Conservation (phyloP, 2,888 invertebrate genomes). For the Spialia ferax region DNA sequence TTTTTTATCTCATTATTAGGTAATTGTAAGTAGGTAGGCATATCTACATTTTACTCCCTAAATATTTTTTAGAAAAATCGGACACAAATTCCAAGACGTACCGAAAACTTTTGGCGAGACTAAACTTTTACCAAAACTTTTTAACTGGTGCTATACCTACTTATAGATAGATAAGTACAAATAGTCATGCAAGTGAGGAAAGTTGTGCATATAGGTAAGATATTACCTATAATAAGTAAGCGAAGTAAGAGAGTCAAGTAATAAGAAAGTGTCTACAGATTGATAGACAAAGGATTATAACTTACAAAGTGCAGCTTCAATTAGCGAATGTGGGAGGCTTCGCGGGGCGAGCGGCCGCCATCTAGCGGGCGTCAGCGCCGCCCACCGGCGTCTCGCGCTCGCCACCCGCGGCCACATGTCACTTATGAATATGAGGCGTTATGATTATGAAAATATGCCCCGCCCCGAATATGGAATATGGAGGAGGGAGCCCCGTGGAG, state of each 20-base stretch:
- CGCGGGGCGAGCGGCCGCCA: slow-evolving; percentile 77
- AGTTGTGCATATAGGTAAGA: not conserved
- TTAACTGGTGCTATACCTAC: not conserved
- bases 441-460: slow-evolving; percentile 87
- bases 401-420: slow-evolving; percentile 71
- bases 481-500: slow-evolving; percentile 88
- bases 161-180: too few species aligned
- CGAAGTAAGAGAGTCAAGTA: slow-evolving; percentile 11
- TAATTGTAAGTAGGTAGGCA: too few species aligned
- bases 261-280: slow-evolving; percentile 50
- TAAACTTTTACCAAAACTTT: slow-evolving; percentile 17
- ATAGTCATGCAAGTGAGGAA: not conserved
- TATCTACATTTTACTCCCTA: too few species aligned
- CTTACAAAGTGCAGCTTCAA: slow-evolving; percentile 73
- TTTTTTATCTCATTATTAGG: too few species aligned
- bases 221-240: slow-evolving; percentile 3
- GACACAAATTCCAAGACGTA: not conserved
- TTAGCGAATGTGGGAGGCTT: slow-evolving; percentile 83
- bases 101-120: not conserved
- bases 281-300: slow-evolving; percentile 79
- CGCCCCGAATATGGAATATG: slow-evolving; percentile 87
- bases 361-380: slow-evolving; percentile 80
- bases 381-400: slow-evolving; percentile 67
- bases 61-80: not conserved
- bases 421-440: slow-evolving; percentile 87